A percentile compares a stretch with the other conserved stretches of the same genome.
These are phyloP conservation scores for Eupithecia inturbata DNA, from an alignment of 2,888 invertebrate species.

Conservation along the genomic window DNA sequence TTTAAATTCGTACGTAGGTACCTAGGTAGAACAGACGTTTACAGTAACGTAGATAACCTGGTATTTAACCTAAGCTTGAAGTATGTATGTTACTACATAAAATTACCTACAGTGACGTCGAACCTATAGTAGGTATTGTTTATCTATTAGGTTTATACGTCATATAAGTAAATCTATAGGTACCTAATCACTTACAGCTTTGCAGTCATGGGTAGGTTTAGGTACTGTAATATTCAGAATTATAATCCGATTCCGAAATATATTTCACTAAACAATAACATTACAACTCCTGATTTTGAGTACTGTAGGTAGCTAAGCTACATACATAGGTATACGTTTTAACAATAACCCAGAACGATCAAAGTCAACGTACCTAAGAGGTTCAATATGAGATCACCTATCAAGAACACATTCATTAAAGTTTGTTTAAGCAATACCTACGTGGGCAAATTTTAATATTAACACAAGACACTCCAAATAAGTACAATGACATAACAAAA, in stretches of 20 bases:
- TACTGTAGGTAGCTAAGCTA: too few species aligned
- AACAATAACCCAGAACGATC: too few species aligned
- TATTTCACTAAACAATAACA: too few species aligned
- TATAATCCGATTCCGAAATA: background rate
- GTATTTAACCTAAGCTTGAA: background rate
- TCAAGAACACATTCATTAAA: background rate
- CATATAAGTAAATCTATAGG: background rate
- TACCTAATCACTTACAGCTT: too few species aligned
- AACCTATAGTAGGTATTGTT: background rate
- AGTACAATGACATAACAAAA: background rate
- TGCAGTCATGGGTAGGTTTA: background rate
- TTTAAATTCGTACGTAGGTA: background rate
- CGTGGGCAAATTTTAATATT: slow-evolving; percentile 1
- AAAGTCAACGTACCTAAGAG: background rate
- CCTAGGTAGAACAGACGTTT: background rate
- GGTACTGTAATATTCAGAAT: too few species aligned
- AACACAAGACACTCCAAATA: background rate
- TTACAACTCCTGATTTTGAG: background rate
- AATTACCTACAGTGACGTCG: background rate
- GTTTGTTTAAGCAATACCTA: background rate
- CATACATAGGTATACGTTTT: background rate
- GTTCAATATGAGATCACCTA: background rate
- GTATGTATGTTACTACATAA: background rate
- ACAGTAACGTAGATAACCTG: background rate
- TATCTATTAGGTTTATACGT: background rate